Evolutionary conservation across 1,140 invertebrate genomes (phyloP).

Genomic region (Zaprionus ghesquierei): DNA sequence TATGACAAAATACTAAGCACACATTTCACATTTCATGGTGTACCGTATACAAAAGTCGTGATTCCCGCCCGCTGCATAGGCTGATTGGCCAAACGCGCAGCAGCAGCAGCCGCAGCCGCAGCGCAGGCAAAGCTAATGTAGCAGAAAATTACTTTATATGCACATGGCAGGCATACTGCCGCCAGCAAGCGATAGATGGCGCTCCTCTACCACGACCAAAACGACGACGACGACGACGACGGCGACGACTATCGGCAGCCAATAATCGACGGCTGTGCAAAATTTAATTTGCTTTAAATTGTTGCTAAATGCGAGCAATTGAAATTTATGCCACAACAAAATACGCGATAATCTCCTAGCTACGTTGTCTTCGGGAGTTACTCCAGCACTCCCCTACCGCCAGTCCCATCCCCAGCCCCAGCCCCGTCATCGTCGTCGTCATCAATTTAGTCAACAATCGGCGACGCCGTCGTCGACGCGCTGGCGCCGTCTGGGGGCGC

Average conservation of each 20-base stretch:
- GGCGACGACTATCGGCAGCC: slow-evolving; percentile 67
- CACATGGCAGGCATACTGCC: slow-evolving; percentile 58
- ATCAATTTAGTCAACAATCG: slow-evolving; percentile 74
- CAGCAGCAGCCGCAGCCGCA: no score
- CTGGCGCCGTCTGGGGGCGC: slow-evolving; percentile 76
- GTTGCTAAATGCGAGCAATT: slow-evolving; percentile 79
- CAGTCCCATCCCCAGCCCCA: background rate
- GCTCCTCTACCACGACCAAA: slow-evolving; percentile 28
- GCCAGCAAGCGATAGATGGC: slow-evolving; percentile 62
- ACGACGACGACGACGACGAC: no score
- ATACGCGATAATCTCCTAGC: slow-evolving; percentile 63
- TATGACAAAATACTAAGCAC: no score
- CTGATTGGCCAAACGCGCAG: slow-evolving; percentile 26
- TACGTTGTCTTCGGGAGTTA: slow-evolving; percentile 19
- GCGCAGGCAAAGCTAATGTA: slow-evolving; percentile 67
- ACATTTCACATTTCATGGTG: background rate
- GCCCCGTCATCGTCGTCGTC: slow-evolving; percentile 52
- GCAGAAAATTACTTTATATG: slow-evolving; percentile 80
- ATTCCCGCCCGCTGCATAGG: background rate
- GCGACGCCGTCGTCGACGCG: slow-evolving; percentile 51
- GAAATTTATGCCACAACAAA: slow-evolving; percentile 75
- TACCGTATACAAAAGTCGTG: slow-evolving; percentile 41
- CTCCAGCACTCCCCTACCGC: background rate
- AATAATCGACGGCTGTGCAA: slow-evolving; percentile 62
- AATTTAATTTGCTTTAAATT: slow-evolving; percentile 80